A percentile compares a stretch with the other conserved stretches of the same genome.
Conservation (phyloP, 2,113 vertebrate genomes). For the Stictonetta naevosa region DNA sequence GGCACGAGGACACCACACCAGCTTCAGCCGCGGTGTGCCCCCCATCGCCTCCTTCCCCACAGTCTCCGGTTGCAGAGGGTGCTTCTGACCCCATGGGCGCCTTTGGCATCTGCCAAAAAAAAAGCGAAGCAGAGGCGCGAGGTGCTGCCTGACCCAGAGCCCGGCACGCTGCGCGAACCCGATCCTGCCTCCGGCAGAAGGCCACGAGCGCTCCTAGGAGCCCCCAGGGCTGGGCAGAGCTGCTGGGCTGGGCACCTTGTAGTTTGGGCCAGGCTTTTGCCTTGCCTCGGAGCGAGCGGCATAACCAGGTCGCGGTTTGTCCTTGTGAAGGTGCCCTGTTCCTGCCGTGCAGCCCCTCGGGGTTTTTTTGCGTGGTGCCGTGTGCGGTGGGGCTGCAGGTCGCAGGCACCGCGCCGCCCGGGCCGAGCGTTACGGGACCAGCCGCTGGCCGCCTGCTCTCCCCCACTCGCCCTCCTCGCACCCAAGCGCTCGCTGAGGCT, state of each 20-base stretch:
- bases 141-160: background rate
- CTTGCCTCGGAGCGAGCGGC: rapidly evolving
- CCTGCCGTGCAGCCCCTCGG: background rate
- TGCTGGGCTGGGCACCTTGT: background rate
- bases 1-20: background rate
- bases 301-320: background rate
- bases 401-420: background rate
- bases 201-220: background rate
- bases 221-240: background rate
- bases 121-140: rapidly evolving
- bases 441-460: background rate
- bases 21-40: background rate
- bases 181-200: background rate
- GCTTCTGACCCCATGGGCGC: background rate
- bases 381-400: rapidly evolving
- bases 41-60: background rate
- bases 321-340: background rate
- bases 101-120: background rate
- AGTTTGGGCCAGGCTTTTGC: background rate
- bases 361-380: rapidly evolving
- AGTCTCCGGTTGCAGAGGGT: rapidly evolving
- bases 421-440: background rate
- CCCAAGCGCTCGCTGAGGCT: rapidly evolving
- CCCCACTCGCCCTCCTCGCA: background rate
- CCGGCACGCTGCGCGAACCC: rapidly evolving